Base-by-base conservation (phyloP, 2,888 invertebrate species). In the Doris montereyensis region DNA sequence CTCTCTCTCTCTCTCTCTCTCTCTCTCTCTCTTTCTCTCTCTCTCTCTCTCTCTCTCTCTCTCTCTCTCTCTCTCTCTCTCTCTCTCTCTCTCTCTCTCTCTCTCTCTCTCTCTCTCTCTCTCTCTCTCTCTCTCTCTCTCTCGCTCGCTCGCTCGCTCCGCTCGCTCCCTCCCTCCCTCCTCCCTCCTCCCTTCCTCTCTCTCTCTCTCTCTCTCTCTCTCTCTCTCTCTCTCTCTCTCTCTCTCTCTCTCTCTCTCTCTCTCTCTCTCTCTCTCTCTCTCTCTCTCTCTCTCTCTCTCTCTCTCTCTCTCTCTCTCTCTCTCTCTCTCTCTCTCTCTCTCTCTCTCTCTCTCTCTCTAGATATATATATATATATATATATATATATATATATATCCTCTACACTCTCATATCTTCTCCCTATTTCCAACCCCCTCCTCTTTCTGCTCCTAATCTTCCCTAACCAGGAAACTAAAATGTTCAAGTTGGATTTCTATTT, bases 1-100 rank as follows among this genome's bases (percentile, higher is more conserved):
- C 52, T 52, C 24, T 52, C 52, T 52, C 24, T 52, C 41, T 72
- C 21, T 72, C 72, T 52, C 52, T 72, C 72, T 52, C 72, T 72
- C 35, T 10, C 5, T 24, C 28, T 35, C 8, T 35, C 21, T 71
- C 8, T 35, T 21, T 71, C 8, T n/a, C n/a, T 71, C 28, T 71
- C 24, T 35, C 8, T 24, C 5, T 35, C 13, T 35, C n/a, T 35
- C 8, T 35, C 24, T 71, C 28, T 71, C 13, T 35, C 28, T 35
- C n/a, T 35, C 28, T 35, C 8, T 35, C 28, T 35, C 28, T 35
- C 28, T 71, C 28, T 71, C 8, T n/a, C n/a, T n/a, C n/a, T n/a
- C 71, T 35, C 2, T 17, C 17, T 24, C 35, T n/a, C 32, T 71
- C 32, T 71, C 2, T 24, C 35, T 28, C 67, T 67, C 67, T 17